These are phyloP conservation scores for Saguinus midas DNA, from an alignment of 2,113 vertebrate genomes.

Conservation along the genomic window DNA sequence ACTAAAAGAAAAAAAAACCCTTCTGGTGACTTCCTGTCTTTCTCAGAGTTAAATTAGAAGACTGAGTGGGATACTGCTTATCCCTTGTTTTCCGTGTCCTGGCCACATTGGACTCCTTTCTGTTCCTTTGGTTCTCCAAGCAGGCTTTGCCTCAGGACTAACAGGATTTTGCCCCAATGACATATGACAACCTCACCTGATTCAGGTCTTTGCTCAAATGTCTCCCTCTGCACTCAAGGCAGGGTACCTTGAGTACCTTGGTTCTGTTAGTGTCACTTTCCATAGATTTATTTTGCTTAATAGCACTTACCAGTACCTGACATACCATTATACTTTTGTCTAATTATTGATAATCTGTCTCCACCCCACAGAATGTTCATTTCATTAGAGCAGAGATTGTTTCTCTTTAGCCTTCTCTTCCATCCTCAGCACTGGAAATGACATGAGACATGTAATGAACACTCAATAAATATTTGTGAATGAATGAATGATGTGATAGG, in stretches of 20 bases:
- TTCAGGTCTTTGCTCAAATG: not conserved
- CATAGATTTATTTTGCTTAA: not conserved
- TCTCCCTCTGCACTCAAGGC: not conserved
- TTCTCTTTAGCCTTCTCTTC: not conserved
- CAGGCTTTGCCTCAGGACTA: not conserved
- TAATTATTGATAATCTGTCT: not conserved
- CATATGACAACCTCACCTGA: not conserved
- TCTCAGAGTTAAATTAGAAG: not conserved
- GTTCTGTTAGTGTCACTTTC: not conserved
- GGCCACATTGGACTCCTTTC: not conserved
- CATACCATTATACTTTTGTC: too few relatives aligned
- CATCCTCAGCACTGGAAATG: not conserved
- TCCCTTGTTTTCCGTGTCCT: fast-evolving
- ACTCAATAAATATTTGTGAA: not conserved
- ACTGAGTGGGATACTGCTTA: too few relatives aligned
- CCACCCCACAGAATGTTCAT: not conserved
- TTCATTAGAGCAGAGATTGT: not conserved
- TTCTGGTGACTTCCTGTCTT: not conserved
- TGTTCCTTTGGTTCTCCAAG: fast-evolving
- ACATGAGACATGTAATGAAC: not conserved
- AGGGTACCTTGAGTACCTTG: not conserved
- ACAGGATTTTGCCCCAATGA: too few relatives aligned
- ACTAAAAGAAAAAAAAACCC: not conserved
- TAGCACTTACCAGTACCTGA: not conserved
- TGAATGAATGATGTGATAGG: not conserved